Base-by-base conservation (phyloP, 2,797 vertebrate genomes). In the Anableps anableps region DNA sequence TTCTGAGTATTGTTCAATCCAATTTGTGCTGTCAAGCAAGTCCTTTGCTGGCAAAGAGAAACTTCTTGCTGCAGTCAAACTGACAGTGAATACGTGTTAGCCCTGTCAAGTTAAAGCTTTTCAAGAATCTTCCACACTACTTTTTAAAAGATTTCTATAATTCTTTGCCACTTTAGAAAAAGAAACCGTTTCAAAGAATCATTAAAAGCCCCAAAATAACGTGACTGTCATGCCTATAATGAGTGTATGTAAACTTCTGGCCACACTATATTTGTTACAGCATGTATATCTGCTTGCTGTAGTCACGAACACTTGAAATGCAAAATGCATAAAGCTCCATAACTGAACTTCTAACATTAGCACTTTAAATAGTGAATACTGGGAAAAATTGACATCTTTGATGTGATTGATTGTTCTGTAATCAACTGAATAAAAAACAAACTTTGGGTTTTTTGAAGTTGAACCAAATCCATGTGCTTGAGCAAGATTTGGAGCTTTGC, bases 311-410 rank as follows among this genome's bases (percentile, higher is more conserved):
- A 14, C 66, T 43, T 70, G 23, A 23, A 55, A 60, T 60, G 58
- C 58, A 58, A 58, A 50, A 19, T 21, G 48, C 48, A 23, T 17
- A 55, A 55, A 45, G 68, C 41, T 71, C 11, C 41, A 71, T 9
- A 47, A 43, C 23, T 36, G 19, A 70, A 43, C 66, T 43, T 43
- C 34, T 80, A 76, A 82, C 75, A 79, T 86, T 85, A 77, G 60
- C 53, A 62, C 11, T 72, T 77, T 70, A 71, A 26, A 48, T 80
- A 81, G 74, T 84, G 9, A 29, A 83, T 0, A 29, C 74, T 79
- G 76, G 36, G 75, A 80, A 64, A 91, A 19, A 71, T 86, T 71
- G 77, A 55, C 53, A 75, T 85, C 86, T 48, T 83, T 84, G 77
- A 71, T 62, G 50, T 47, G 62, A 78, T 58, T 78, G 74, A 85